A percentile compares a stretch with the other conserved stretches of the same genome.
phyloP scores from a whole-genome alignment of 2,113 vertebrate genomes.

The Athene cunicularia region DNA sequence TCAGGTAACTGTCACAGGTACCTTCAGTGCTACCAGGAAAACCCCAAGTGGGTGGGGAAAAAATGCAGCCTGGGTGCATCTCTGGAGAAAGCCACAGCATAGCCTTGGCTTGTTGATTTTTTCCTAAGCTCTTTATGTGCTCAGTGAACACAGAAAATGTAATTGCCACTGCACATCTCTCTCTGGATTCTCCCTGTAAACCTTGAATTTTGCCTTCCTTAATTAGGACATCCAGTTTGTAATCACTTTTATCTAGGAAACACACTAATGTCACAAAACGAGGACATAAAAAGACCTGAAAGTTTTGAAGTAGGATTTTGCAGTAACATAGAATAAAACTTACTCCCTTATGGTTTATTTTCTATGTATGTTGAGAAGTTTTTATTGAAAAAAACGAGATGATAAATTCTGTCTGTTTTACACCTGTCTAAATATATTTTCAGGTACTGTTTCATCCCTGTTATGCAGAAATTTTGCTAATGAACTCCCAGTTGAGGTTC shows the following conservation, averaged over 20 bases:
- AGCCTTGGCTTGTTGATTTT: neutral
- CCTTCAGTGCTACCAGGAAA: neutral
- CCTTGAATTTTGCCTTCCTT: neutral
- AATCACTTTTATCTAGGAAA: neutral
- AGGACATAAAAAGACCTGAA: neutral
- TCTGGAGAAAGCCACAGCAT: neutral
- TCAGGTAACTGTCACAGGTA: neutral
- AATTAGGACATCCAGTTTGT: neutral
- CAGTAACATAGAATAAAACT: neutral
- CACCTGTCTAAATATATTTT: neutral
- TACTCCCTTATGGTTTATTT: neutral
- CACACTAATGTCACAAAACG: neutral
- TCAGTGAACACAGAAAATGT: neutral
- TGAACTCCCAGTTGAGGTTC: neutral
- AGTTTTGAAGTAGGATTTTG: neutral
- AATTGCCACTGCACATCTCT: neutral
- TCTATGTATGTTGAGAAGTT: neutral
- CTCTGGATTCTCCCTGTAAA: neutral
- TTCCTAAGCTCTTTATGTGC: neutral
- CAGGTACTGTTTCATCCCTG: neutral
- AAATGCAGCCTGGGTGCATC: neutral
- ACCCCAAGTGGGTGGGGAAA: neutral
- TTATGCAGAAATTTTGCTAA: constrained; percentile 10
- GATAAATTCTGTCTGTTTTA: neutral
- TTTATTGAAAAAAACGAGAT: neutral